Evolutionary conservation across 2,888 invertebrate genomes (phyloP), one percentile per base, ranked within the genome.

Genomic region (Noctua janthina): DNA sequence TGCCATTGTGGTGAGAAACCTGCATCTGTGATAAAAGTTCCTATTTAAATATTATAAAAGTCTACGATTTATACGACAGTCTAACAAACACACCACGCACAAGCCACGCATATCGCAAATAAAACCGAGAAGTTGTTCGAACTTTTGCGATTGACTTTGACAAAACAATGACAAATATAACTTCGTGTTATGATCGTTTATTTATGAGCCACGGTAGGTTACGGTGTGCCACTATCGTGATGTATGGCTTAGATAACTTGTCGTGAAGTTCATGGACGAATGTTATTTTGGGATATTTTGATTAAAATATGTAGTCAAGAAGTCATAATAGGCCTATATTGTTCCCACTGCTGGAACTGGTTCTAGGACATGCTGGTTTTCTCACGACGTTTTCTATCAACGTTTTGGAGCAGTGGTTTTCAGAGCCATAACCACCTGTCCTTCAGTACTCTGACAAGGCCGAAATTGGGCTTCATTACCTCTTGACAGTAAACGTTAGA

Each of bases 131-230:
- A 71, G 29, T 79, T 51, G 35, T 76, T 73, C 15, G 35, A 82
- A 87, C 62, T 87, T 67, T 29, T 35, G 11, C 76, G 79, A 82
- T 82, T 74, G 79, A 76, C 83, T 89, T 77, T 79, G 78, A 81
- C 82, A 83, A 89, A 83, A 82, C 82, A 79, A 79, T 69, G 79
- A 79, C 54, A 81, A 77, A 78, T 73, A 79, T 54, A 73, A 74
- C 67, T 86, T 84, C n/a, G 67, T 76, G 64, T 56, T 78, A 72
- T 83, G 74, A 77, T 79, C 20, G 51, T 54, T 84, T 89, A 84
- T 84, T 88, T 86, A 75, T 74, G 29, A 59, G 46, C 13, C 20
- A 10, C 46, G 54, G 23, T 67, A n/a, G 59, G 51, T 10, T 23
- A 13, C 49, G 49, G 20, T 72, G 56, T 66, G n/a, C 23, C 35